Conservation (phyloP, 92 coral and sea anemone species). For the Palythoa caribaeorum region DNA sequence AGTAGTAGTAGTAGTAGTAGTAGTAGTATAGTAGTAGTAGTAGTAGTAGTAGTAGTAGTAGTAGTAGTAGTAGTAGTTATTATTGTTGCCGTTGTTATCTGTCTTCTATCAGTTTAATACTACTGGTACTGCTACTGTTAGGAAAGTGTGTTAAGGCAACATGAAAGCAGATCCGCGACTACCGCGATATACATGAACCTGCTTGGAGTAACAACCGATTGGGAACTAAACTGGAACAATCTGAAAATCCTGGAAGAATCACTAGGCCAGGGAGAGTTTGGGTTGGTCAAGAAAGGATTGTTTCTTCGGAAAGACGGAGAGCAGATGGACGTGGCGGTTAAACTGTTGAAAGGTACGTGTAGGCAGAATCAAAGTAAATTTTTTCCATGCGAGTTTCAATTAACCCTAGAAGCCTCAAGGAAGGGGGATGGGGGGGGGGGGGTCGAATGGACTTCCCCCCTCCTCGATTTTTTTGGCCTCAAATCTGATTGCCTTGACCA, state of each 20-base stretch:
- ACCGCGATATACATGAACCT: constrained; percentile 5
- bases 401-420: no score
- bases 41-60: no score
- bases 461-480: no score
- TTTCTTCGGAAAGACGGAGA: constrained; percentile 1
- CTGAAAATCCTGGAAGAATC: background rate
- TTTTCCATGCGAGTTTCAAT: no score
- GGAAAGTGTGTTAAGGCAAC: background rate
- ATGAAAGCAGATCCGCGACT: background rate
- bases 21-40: no score
- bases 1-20: no score
- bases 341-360: background rate
- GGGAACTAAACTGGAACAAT: constrained; percentile 17
- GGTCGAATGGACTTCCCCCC: no score
- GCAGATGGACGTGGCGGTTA: constrained; percentile 25
- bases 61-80: no score
- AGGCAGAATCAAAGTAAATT: no score
- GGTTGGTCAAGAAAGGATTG: constrained; percentile 10
- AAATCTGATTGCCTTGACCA: no score
- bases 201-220: constrained; percentile 13
- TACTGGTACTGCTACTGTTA: background rate
- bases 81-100: no score
- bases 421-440: no score
- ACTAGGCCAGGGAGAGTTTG: constrained; percentile 38
- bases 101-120: background rate